Conservation (phyloP, 2,888 invertebrate species). For the Merodon equestris region DNA sequence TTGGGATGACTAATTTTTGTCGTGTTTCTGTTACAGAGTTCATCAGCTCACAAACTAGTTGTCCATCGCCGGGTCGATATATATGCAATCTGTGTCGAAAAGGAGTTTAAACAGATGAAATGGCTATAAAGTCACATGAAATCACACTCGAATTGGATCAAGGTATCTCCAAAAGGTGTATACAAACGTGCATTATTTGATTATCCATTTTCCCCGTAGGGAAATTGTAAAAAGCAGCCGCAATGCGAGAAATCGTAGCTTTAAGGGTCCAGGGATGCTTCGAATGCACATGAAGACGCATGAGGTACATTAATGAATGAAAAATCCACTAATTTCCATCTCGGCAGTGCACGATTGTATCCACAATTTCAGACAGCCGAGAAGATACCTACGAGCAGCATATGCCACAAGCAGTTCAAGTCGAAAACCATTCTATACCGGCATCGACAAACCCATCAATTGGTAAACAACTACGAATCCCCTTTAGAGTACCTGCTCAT, state of each 20-base stretch:
- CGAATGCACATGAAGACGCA: slow-evolving; percentile 85
- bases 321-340: too few relatives aligned
- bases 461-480: too few relatives aligned
- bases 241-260: slow-evolving; percentile 82
- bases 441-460: slow-evolving; percentile 83
- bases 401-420: slow-evolving; percentile 82
- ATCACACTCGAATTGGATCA: slow-evolving; percentile 83
- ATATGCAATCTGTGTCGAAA: slow-evolving; percentile 83
- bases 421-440: slow-evolving; percentile 83
- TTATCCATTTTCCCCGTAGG: too few relatives aligned
- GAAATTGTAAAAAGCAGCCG: slow-evolving; percentile 84
- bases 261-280: slow-evolving; percentile 84
- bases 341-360: background rate
- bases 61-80: slow-evolving; percentile 81
- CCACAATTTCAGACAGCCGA: slow-evolving; percentile 79
- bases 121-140: slow-evolving; percentile 83
- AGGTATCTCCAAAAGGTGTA: too few relatives aligned
- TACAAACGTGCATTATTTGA: too few relatives aligned
- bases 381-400: slow-evolving; percentile 82
- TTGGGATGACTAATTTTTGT: slow-evolving; percentile 20
- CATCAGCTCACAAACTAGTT: slow-evolving; percentile 80
- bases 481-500: too few relatives aligned
- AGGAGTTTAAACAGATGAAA: slow-evolving; percentile 83
- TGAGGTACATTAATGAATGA: slow-evolving; percentile 74
- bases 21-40: slow-evolving; percentile 74